Base-by-base conservation (phyloP, 2,113 vertebrate species). In the Alligator mississippiensis region DNA sequence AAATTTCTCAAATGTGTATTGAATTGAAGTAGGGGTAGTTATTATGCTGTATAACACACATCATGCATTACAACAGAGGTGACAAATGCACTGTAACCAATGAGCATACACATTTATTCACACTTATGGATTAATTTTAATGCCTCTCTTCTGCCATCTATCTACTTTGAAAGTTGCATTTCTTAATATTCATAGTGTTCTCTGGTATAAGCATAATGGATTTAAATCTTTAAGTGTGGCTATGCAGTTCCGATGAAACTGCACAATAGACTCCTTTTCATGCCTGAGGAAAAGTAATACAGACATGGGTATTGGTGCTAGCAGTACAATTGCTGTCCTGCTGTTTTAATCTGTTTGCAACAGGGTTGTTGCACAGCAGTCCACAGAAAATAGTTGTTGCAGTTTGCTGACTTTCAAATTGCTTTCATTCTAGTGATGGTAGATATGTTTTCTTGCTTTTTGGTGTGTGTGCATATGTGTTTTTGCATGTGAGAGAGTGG, bases 381-480 rank as follows among this genome's bases (percentile, higher is more conserved):
- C 92, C 85, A 83, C 5, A 68, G 80, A 58, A 84, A 95, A 92
- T 12, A 94, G 82, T 58, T 88, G 82, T 87, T 88, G 54, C 58
- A 88, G 24, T 94, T 90, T 95, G 57, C 66, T 93, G 89, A 80
- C 82, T 93, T 94, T 82, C 78, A 92, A 95, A 89, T 88, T 82
- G 21, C 92, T 94, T 87, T 93, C 88, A 72, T 76, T 97, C 64
- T 77, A 68, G 47, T 83, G 68, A 22, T 13, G 77, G 24, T 85
- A 34, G 10, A 19, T 58, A 80, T 8, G 87, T 92, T 89, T 47
- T 47, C 47, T 47, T 47, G 47, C 47, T 9, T 47, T 47, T 47
- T 47, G 47, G 47, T 47, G 47, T 47, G 47, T 47, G 47, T 47
- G 9, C 47, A 47, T 47, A 47, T 47, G 47, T 47, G 47, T 47